Percentiles rank a stretch among this genome's conserved stretches.
Conservation (phyloP, 2,797 vertebrate genomes). For the Tragelaphus oryx region DNA sequence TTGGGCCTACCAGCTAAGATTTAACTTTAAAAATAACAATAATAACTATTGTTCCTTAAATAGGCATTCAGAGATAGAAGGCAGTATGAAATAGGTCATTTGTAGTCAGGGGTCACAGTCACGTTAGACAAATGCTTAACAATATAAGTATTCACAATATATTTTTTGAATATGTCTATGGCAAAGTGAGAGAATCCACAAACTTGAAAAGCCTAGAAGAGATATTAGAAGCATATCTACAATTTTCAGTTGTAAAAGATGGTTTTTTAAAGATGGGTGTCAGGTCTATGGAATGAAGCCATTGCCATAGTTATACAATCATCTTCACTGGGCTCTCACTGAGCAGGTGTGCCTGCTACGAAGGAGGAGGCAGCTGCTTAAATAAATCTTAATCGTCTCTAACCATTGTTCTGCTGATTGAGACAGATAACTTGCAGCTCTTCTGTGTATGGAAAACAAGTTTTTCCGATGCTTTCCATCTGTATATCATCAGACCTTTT, state of each 20-base stretch:
- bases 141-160: background rate
- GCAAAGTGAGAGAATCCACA: slow-evolving; percentile 9
- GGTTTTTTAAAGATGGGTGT: background rate
- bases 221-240: slow-evolving; percentile 36
- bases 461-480: slow-evolving; percentile 64
- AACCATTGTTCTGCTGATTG: background rate
- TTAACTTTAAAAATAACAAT: slow-evolving; percentile 58
- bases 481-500: slow-evolving; percentile 41
- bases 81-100: background rate
- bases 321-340: background rate
- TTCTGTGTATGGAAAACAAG: slow-evolving; percentile 41
- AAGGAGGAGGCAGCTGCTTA: background rate
- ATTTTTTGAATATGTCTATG: background rate
- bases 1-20: slow-evolving; percentile 47
- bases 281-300: background rate
- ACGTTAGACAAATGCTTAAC: background rate
- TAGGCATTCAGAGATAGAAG: background rate
- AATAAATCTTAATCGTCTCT: slow-evolving; percentile 32
- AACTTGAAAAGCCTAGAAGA: slow-evolving; percentile 46
- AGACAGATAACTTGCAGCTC: slow-evolving; percentile 37
- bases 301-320: background rate
- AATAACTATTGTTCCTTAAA: background rate
- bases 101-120: background rate
- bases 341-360: background rate
- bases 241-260: slow-evolving; percentile 48